A percentile compares a stretch with the other conserved stretches of the same genome.
Evolutionary conservation across 2,113 vertebrate species (phyloP).

Genomic region (Hippopotamus amphibius): DNA sequence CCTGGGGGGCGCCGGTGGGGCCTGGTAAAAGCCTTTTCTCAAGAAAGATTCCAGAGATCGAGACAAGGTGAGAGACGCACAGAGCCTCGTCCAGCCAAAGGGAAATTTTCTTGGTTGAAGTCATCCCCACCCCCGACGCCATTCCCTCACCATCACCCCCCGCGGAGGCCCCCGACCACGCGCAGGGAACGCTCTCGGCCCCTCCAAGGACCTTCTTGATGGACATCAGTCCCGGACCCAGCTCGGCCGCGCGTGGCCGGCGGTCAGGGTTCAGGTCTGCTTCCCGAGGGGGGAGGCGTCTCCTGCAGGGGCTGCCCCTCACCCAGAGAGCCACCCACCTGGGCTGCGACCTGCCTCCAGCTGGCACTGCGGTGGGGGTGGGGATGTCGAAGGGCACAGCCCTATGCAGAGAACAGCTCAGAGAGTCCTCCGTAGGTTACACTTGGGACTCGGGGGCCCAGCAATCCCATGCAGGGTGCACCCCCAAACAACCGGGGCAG

Average conservation of each 20-base stretch:
- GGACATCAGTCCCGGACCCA: not conserved
- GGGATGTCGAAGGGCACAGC: rapidly evolving
- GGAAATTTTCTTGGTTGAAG: too few species aligned
- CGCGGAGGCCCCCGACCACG: not conserved
- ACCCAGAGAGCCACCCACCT: not conserved
- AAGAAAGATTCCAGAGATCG: not conserved
- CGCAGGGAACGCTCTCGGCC: not conserved
- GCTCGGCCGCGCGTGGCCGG: rapidly evolving
- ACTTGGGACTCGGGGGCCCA: not conserved
- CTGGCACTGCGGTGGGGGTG: not conserved
- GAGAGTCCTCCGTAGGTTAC: not conserved
- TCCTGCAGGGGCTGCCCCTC: too few species aligned
- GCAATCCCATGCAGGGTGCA: not conserved
- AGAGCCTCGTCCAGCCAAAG: not conserved
- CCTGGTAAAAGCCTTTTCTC: not conserved
- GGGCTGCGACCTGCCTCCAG: not conserved
- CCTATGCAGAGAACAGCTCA: too few species aligned
- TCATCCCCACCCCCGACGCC: not conserved
- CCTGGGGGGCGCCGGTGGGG: not conserved
- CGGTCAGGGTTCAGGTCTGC: not conserved
- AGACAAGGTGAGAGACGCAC: not conserved
- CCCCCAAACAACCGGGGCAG: rapidly evolving
- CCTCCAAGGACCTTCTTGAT: not conserved
- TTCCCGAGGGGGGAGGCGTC: rapidly evolving
- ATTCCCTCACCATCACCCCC: not conserved